These are phyloP conservation scores for Potamilus streckersoni DNA, from an alignment of 1,140 invertebrate species.

Conservation along the genomic window DNA sequence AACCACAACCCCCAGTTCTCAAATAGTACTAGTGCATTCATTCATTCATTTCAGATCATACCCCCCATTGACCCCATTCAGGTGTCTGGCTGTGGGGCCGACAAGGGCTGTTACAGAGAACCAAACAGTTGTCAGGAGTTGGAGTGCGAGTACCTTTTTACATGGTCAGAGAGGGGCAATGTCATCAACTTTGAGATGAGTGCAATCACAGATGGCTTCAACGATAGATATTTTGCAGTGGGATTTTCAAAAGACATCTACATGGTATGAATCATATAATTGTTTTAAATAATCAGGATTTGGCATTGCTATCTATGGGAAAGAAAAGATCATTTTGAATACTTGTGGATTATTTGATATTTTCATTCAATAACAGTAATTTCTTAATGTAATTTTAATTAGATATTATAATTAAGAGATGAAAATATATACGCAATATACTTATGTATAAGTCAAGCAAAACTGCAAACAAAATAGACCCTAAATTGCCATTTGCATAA, in stretches of 20 bases:
- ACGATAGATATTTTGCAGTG: slow-evolving; percentile 54
- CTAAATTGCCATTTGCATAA: no score
- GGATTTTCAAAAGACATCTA: slow-evolving; percentile 55
- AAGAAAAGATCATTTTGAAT: neutral
- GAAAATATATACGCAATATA: no score
- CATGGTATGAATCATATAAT: slow-evolving; percentile 42
- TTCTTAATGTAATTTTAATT: no score
- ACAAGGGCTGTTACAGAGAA: slow-evolving; percentile 61
- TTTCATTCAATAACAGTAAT: neutral
- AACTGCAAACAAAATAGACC: no score
- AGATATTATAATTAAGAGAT: no score
- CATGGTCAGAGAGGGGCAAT: slow-evolving; percentile 43
- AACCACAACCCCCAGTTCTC: no score
- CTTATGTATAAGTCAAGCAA: no score
- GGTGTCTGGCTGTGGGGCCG: slow-evolving; percentile 51
- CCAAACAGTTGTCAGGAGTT: slow-evolving; percentile 57
- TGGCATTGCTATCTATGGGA: neutral
- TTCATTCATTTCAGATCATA: neutral
- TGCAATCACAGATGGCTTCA: slow-evolving; percentile 45
- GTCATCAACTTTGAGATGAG: slow-evolving; percentile 51
- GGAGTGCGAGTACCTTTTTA: slow-evolving; percentile 62
- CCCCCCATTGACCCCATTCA: slow-evolving; percentile 33
- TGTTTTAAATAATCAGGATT: neutral
- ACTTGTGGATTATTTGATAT: neutral
- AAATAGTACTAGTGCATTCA: no score